phyloP scores from a whole-genome alignment of 2,797 vertebrate species.

The Heterohyrax brucei region DNA sequence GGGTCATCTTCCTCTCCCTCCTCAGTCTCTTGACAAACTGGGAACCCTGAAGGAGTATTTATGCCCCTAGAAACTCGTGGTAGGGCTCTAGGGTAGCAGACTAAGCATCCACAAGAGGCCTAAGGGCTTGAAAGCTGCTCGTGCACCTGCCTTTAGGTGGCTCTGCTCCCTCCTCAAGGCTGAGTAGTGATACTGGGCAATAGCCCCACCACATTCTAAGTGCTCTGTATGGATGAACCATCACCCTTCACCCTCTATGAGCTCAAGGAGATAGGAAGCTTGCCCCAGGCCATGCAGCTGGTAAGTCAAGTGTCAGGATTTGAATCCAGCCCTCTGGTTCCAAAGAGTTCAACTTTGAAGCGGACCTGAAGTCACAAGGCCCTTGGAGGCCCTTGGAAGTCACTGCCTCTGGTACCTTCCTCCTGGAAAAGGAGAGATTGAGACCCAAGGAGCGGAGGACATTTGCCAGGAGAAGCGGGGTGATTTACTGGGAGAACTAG shows the following conservation, averaged over 20 bases:
- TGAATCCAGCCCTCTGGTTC: background rate
- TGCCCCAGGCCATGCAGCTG: background rate
- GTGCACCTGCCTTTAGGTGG: background rate
- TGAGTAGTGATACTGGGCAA: background rate
- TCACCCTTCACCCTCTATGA: background rate
- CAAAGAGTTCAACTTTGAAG: background rate
- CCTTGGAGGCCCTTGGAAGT: background rate
- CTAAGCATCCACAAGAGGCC: background rate
- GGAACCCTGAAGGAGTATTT: background rate
- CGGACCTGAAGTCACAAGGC: background rate
- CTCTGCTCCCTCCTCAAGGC: background rate
- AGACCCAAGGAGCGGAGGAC: conserved; percentile 6
- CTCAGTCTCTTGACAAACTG: background rate
- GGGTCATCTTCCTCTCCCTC: background rate
- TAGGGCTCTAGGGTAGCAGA: background rate
- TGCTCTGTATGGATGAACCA: background rate
- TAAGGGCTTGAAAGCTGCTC: background rate
- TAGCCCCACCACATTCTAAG: no score
- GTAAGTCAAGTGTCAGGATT: background rate
- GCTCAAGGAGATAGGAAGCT: background rate
- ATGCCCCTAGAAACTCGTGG: background rate
- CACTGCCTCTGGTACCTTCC: background rate
- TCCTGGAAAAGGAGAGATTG: background rate
- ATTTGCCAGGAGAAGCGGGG: background rate
- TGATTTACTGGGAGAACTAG: background rate